phyloP scores from a whole-genome alignment of 2,888 invertebrate genomes.

The Mimachlamys varia region DNA sequence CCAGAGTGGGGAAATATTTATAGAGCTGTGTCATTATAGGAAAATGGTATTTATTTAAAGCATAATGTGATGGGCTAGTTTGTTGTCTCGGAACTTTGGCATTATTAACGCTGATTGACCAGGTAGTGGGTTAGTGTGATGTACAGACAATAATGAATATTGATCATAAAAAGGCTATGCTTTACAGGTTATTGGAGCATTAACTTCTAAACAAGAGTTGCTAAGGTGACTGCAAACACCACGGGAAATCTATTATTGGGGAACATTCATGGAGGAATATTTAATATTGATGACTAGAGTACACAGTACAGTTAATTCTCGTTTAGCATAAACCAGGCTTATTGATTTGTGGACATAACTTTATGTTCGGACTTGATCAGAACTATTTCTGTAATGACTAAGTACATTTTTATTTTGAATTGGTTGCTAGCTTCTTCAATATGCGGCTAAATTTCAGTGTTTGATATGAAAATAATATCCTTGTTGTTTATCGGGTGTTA shows the following conservation, averaged over 20 bases:
- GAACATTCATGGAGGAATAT: slow-evolving; percentile 15
- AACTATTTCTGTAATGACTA: background rate
- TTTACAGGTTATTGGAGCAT: slow-evolving; percentile 1
- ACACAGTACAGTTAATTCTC: background rate
- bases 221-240: slow-evolving; percentile 24
- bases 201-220: slow-evolving; percentile 31
- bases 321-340: background rate
- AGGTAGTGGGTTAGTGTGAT: background rate
- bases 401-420: too few species aligned
- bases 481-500: too few species aligned
- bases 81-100: background rate
- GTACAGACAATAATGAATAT: slow-evolving; percentile 31
- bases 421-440: too few species aligned
- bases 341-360: background rate
- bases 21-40: background rate
- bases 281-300: slow-evolving; percentile 32
- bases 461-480: too few species aligned
- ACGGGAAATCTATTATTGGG: slow-evolving; percentile 8
- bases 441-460: too few species aligned
- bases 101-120: slow-evolving; percentile 1
- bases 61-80: background rate
- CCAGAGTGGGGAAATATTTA: background rate
- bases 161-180: slow-evolving; percentile 27
- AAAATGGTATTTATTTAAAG: background rate
- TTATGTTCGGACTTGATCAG: background rate